Conservation (phyloP, 2,888 invertebrate genomes). For the Eupithecia dodoneata region DNA sequence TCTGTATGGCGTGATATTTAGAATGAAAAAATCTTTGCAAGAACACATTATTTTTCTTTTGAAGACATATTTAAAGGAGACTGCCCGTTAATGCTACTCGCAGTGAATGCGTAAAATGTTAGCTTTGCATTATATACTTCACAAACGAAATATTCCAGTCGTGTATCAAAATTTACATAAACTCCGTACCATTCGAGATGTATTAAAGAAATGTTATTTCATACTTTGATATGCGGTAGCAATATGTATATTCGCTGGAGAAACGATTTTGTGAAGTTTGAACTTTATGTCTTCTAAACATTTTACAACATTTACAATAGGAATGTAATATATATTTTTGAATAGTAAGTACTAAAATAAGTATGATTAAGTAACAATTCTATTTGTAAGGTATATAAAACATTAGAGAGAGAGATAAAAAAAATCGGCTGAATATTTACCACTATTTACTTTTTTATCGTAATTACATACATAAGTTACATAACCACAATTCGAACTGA, state of each 20-base stretch:
- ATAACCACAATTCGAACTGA: background rate
- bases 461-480: no score
- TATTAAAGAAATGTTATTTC: slow-evolving; percentile 76
- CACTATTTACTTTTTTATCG: no score
- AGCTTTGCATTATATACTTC: slow-evolving; percentile 61
- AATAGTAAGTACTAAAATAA: background rate
- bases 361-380: background rate
- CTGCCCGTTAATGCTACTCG: slow-evolving; percentile 64
- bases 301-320: no score
- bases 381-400: no score
- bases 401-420: no score
- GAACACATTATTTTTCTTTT: slow-evolving; percentile 49
- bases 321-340: no score
- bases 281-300: background rate
- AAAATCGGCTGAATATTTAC: no score
- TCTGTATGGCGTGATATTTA: background rate
- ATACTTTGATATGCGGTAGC: slow-evolving; percentile 69
- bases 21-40: background rate
- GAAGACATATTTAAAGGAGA: slow-evolving; percentile 50
- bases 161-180: slow-evolving; percentile 79
- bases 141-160: slow-evolving; percentile 71
- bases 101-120: slow-evolving; percentile 67
- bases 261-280: background rate
- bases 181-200: slow-evolving; percentile 74
- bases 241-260: slow-evolving; percentile 50